These are phyloP conservation scores for Eulemur rufifrons DNA, from an alignment of 2,113 vertebrate species.

Conservation along the genomic window DNA sequence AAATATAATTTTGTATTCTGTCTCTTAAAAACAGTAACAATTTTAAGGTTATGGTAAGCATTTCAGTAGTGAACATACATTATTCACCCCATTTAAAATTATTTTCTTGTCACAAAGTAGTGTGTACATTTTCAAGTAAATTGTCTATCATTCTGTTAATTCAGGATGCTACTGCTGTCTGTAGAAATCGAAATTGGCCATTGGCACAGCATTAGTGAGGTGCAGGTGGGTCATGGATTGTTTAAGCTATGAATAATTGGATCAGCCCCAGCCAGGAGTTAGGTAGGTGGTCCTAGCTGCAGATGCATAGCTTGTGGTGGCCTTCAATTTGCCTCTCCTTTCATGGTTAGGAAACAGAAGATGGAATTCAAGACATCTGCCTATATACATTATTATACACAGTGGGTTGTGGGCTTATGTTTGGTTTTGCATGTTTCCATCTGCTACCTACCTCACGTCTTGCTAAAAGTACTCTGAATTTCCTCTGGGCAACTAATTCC, in stretches of 20 bases:
- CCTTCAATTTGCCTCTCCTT: background rate
- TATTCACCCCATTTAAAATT: background rate
- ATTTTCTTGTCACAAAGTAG: background rate
- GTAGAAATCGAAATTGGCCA: background rate
- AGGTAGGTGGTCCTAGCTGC: too few relatives aligned
- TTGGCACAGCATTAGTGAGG: background rate
- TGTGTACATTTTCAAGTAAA: background rate
- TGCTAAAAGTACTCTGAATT: background rate
- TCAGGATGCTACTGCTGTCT: background rate
- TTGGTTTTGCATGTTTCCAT: too few relatives aligned
- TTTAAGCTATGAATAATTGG: too few relatives aligned
- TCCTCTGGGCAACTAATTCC: background rate
- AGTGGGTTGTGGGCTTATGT: background rate
- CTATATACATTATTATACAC: rapidly evolving
- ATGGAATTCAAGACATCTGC: background rate
- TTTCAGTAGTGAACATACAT: rapidly evolving
- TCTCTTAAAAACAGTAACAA: background rate
- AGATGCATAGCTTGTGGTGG: too few relatives aligned
- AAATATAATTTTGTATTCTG: background rate
- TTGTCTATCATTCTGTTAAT: background rate
- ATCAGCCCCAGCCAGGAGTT: background rate
- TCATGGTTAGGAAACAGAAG: background rate
- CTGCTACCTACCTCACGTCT: rapidly evolving
- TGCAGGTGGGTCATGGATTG: background rate
- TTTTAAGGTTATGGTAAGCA: background rate